These are phyloP conservation scores for Cetonia aurata DNA, from an alignment of 2,888 invertebrate species.

Conservation along the genomic window DNA sequence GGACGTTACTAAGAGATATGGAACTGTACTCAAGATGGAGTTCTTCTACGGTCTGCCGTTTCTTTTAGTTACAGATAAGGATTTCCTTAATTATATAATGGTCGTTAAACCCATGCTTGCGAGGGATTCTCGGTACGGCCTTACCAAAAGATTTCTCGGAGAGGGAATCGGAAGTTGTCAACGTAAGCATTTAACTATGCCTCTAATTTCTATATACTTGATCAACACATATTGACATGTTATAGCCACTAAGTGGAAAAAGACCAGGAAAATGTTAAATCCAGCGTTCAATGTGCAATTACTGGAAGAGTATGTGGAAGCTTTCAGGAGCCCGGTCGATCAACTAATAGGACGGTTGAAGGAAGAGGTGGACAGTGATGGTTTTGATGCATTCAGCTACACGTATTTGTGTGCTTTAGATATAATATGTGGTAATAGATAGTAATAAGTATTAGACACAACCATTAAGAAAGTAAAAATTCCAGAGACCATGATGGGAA, in stretches of 20 bases:
- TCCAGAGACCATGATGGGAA: slow-evolving; percentile 81
- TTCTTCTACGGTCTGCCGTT: slow-evolving; percentile 41
- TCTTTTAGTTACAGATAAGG: slow-evolving; percentile 45
- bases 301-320: slow-evolving; percentile 75
- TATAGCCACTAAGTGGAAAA: slow-evolving; percentile 71
- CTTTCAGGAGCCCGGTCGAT: slow-evolving; percentile 74
- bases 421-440: slow-evolving; percentile 56
- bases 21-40: slow-evolving; percentile 41
- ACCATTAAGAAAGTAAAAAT: too few relatives aligned
- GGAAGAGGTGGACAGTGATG: slow-evolving; percentile 59
- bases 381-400: slow-evolving; percentile 72
- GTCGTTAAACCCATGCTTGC: slow-evolving; percentile 54
- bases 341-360: slow-evolving; percentile 70
- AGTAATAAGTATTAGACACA: neutral
- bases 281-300: slow-evolving; percentile 83
- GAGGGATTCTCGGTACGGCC: slow-evolving; percentile 55
- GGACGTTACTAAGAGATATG: slow-evolving; percentile 43
- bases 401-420: slow-evolving; percentile 72
- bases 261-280: slow-evolving; percentile 76
- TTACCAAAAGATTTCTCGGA: slow-evolving; percentile 56
- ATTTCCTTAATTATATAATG: slow-evolving; percentile 50
- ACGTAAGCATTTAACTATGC: slow-evolving; percentile 49
- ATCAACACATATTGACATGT: neutral
- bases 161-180: slow-evolving; percentile 56
- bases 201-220: too few relatives aligned